These are phyloP conservation scores for Tetrax tetrax DNA, from an alignment of 2,113 vertebrate species.

Conservation along the genomic window DNA sequence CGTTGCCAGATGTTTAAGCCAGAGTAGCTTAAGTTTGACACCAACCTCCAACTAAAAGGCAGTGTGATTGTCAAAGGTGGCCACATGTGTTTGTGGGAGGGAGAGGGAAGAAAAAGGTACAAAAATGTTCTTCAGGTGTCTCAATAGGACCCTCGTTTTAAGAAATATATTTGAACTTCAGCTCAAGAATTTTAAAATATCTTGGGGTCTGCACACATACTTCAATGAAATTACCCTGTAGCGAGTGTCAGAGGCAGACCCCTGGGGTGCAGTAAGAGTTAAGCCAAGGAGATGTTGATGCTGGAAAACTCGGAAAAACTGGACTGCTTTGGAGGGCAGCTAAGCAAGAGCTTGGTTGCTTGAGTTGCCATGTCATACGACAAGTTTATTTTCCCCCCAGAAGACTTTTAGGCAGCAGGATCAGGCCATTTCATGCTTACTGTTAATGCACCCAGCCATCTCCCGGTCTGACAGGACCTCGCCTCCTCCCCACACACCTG, in stretches of 20 bases:
- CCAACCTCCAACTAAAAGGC: neutral
- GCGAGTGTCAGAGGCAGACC: neutral
- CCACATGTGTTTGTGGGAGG: neutral
- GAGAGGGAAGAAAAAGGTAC: neutral
- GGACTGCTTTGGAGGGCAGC: neutral
- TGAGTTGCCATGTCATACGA: neutral
- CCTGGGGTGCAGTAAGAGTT: neutral
- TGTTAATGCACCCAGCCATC: neutral
- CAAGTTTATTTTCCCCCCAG: neutral
- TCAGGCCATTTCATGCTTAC: neutral
- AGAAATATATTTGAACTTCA: neutral
- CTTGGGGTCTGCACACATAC: too few species aligned
- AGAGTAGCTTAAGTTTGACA: neutral
- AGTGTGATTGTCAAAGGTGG: neutral
- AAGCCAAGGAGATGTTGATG: neutral
- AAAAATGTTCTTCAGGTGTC: neutral
- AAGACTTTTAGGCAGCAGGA: neutral
- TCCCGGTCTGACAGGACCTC: neutral
- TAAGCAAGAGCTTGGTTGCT: neutral
- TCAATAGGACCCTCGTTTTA: neutral
- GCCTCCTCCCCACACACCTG: neutral
- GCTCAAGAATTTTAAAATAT: neutral
- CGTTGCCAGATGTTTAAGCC: neutral
- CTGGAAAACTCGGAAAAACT: neutral
- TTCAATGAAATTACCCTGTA: neutral